A percentile compares a stretch with the other conserved stretches of the same genome.
Conservation (phyloP, 2,888 invertebrate species). For the Neuroscelio doddi region DNA sequence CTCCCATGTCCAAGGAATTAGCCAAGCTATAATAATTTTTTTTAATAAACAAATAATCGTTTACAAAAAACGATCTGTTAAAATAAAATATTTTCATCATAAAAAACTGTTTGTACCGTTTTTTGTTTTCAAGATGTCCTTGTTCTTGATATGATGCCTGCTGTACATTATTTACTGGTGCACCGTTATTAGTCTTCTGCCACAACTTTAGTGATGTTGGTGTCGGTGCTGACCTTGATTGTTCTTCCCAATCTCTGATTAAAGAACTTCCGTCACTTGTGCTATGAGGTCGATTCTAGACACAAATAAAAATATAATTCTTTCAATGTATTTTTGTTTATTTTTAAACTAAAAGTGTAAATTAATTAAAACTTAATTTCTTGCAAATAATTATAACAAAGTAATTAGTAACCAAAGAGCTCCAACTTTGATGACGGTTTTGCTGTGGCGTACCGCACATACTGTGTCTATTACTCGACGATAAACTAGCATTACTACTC, state of each 20-base stretch:
- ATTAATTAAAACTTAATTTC: slow-evolving; percentile 11
- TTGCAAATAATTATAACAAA: neutral
- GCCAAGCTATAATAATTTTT: slow-evolving; percentile 57
- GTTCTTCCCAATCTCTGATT: slow-evolving; percentile 80
- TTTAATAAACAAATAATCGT: too few species aligned
- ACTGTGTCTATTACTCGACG: slow-evolving; percentile 69
- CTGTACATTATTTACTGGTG: slow-evolving; percentile 52
- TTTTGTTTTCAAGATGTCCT: slow-evolving; percentile 60
- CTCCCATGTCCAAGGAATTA: slow-evolving; percentile 58
- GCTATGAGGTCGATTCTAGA: slow-evolving; percentile 74
- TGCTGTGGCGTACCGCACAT: slow-evolving; percentile 68
- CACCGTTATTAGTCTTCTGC: slow-evolving; percentile 61
- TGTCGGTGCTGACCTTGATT: slow-evolving; percentile 82
- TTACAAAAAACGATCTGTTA: slow-evolving; percentile 10
- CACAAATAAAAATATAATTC: slow-evolving; percentile 10
- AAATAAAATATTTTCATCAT: neutral
- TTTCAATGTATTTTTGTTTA: slow-evolving; percentile 4
- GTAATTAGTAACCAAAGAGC: slow-evolving; percentile 73
- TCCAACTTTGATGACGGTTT: slow-evolving; percentile 81
- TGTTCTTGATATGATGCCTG: slow-evolving; percentile 65
- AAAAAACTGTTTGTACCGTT: slow-evolving; percentile 59
- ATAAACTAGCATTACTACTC: slow-evolving; percentile 84
- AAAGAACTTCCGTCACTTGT: slow-evolving; percentile 75
- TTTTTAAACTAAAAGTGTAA: neutral
- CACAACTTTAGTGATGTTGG: slow-evolving; percentile 77